Percentiles rank a stretch among this genome's conserved stretches.
Conservation (phyloP, 2,888 invertebrate genomes). For the Caenorhabditis sulstoni region DNA sequence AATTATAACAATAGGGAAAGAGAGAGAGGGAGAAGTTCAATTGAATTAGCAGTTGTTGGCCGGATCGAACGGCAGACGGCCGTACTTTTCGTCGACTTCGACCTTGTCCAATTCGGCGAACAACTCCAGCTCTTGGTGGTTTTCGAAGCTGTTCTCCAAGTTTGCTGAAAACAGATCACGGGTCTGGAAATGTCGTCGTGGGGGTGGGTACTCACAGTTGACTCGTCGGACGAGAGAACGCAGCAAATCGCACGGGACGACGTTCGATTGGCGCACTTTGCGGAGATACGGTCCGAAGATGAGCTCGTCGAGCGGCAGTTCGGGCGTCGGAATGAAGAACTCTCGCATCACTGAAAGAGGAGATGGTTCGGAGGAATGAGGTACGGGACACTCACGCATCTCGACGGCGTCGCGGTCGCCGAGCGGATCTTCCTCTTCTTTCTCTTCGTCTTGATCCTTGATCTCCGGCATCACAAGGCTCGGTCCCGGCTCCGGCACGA, state of each 20-base stretch:
- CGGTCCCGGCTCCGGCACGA: slow-evolving; percentile 5
- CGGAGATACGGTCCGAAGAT: slow-evolving; percentile 40
- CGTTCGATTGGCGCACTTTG: slow-evolving; percentile 19
- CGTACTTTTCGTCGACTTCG: slow-evolving; percentile 40
- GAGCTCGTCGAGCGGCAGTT: slow-evolving; percentile 18
- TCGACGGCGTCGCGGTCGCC: slow-evolving; percentile 21
- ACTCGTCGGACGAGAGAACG: slow-evolving; percentile 28
- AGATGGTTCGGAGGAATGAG: not conserved
- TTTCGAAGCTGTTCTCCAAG: slow-evolving; percentile 47
- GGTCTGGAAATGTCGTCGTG: not conserved
- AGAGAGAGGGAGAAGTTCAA: too few relatives aligned
- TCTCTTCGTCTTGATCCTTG: not conserved
- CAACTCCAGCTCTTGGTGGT: slow-evolving; percentile 44
- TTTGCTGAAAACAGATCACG: slow-evolving; percentile 31
- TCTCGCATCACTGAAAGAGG: slow-evolving; percentile 45
- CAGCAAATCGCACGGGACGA: slow-evolving; percentile 13
- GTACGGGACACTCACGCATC: slow-evolving; percentile 24
- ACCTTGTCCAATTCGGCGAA: slow-evolving; percentile 40
- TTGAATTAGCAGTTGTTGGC: slow-evolving; percentile 21
- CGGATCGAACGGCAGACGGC: slow-evolving; percentile 30
- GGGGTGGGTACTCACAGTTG: slow-evolving; percentile 26
- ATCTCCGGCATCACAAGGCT: not conserved
- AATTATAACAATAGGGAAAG: slow-evolving; percentile 17
- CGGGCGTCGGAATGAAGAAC: slow-evolving; percentile 36
- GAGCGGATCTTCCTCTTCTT: slow-evolving; percentile 26